Base-by-base conservation (phyloP, 2,797 vertebrate species). In the Hemitrygon akajei region DNA sequence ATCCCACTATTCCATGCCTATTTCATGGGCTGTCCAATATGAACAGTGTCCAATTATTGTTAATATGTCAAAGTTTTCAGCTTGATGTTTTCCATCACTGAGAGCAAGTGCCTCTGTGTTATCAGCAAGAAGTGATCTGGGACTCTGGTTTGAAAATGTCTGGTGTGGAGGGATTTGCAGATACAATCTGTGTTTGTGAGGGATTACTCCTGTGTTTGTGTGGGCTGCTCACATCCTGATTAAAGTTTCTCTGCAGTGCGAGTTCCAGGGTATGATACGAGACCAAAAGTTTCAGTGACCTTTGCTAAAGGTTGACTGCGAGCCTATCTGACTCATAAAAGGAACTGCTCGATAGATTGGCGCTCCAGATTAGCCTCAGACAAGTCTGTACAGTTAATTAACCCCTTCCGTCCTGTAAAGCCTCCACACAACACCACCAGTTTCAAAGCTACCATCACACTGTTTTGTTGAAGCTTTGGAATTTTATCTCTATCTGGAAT, bases 271-370 rank as follows among this genome's bases (percentile, higher is more conserved):
- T 93, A 56, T 1, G 27, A 75, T 76, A 93, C 71, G 40, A 76
- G 37, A 93, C 71, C 71, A n/a, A 93, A 47, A 76, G 91, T 93
- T 93, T 93, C 91, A 56, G 71, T 93, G 71, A 93, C 91, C 91
- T 93, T 93, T 93, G 37, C 93, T 12, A 25, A 76, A 58, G 91
- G 71, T 73, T 93, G 91, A 56, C 71, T 93, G 91, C 40, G 6
- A 93, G 30, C 40, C 25, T 76, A 93, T 93, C 91, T 93, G 91
- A 93, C 91, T 93, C 91, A 93, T 93, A 93, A 93, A 71, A 47
- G 71, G 91, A 93, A 27, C 91, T 76, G 91, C 27, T 20, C 71
- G 76, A 56, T 7, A 93, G 91, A 76, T 76, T 93, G 91, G 91
- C 27, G 91, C 71, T 30, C 91, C 16, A 93, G 91, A 93, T 93